Evolutionary conservation across 2,113 vertebrate species (phyloP).

Genomic region (Microcebus tavaratra): DNA sequence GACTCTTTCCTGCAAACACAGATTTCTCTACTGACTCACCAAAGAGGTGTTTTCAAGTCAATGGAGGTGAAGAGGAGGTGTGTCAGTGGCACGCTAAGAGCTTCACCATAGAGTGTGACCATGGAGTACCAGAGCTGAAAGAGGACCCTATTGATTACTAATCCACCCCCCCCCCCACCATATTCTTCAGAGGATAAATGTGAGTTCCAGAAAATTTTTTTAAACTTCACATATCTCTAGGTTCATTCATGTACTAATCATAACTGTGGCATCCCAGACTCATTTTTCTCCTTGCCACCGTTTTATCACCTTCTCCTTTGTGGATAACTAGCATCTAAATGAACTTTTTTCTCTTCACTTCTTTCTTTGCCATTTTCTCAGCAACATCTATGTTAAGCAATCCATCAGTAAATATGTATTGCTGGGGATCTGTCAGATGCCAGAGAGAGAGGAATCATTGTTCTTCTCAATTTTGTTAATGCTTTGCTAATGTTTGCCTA

Average conservation of each 20-base stretch:
- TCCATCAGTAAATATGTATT: constrained; percentile 3
- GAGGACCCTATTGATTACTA: neutral
- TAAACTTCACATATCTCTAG: neutral
- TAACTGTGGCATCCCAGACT: neutral
- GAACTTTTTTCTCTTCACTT: neutral
- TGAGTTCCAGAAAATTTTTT: neutral
- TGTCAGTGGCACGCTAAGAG: neutral
- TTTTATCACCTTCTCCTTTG: neutral
- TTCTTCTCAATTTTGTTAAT: constrained; percentile 11
- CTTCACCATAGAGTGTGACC: neutral
- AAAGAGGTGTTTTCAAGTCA: neutral
- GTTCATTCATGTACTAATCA: neutral
- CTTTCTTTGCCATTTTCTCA: neutral
- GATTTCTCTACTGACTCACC: neutral
- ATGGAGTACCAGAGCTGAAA: neutral
- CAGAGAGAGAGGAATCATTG: neutral
- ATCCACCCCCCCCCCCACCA: neutral
- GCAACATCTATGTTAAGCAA: neutral
- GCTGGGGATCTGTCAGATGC: neutral
- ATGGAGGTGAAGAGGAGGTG: neutral
- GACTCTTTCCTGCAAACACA: neutral
- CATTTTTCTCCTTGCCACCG: neutral
- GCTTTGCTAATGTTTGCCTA: neutral
- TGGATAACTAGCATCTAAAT: neutral
- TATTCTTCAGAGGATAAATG: neutral